These are phyloP conservation scores for Drosophila borealis DNA, from an alignment of 2,888 invertebrate species.

Conservation along the genomic window DNA sequence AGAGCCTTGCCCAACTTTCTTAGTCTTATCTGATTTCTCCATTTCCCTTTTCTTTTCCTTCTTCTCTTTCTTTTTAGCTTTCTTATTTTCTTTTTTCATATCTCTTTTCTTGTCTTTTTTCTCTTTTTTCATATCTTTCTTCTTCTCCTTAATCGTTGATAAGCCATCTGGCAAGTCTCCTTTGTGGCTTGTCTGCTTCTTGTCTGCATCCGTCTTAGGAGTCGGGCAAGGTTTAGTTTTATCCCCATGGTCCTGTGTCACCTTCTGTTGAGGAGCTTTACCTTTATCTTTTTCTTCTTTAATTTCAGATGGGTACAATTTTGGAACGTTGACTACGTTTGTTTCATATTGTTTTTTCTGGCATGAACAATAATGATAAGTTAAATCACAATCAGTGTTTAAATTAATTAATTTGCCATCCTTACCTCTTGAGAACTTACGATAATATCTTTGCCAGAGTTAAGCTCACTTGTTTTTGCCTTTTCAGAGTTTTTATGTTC, in stretches of 20 bases:
- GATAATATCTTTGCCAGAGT: too few relatives aligned
- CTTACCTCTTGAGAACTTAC: too few relatives aligned
- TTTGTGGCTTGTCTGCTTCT: neutral
- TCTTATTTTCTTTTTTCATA: neutral
- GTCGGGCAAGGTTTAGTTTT: neutral
- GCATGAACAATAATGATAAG: too few relatives aligned
- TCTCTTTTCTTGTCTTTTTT: neutral
- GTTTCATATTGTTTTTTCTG: too few relatives aligned
- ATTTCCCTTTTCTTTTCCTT: neutral
- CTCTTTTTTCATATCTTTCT: neutral
- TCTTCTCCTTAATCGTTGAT: neutral
- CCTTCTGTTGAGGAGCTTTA: too few relatives aligned
- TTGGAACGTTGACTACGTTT: too few relatives aligned
- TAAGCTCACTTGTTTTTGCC: too few relatives aligned
- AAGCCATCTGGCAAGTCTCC: neutral
- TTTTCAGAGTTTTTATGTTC: too few relatives aligned
- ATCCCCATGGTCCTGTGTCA: neutral
- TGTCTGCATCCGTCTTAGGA: neutral
- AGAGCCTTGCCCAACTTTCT: neutral
- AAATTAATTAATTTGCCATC: too few relatives aligned
- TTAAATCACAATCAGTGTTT: too few relatives aligned
- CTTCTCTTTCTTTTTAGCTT: neutral
- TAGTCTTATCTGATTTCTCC: neutral
- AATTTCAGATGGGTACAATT: too few relatives aligned
- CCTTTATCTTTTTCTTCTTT: too few relatives aligned